Percentiles rank a stretch among this genome's conserved stretches.
These are phyloP conservation scores for Zophobas morio DNA, from an alignment of 1,140 invertebrate species.

Conservation along the genomic window DNA sequence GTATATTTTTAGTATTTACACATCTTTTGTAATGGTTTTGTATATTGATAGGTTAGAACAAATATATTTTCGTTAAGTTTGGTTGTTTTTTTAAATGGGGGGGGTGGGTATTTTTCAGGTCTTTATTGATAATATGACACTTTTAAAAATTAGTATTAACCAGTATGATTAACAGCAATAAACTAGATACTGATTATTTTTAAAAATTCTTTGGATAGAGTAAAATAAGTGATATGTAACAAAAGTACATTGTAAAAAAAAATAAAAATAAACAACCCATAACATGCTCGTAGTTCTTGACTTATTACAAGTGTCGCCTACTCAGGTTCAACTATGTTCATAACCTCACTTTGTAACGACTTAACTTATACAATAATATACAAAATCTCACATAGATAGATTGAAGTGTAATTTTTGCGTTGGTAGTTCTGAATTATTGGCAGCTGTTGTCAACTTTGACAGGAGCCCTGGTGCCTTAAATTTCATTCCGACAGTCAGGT, in stretches of 20 bases:
- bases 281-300: constrained; percentile 17
- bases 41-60: not conserved
- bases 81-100: too few species aligned
- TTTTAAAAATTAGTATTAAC: constrained; percentile 46
- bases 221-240: constrained; percentile 54
- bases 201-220: constrained; percentile 53
- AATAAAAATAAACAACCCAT: constrained; percentile 43
- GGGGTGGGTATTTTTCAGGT: not conserved
- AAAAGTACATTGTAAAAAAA: constrained; percentile 35
- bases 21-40: constrained; percentile 31
- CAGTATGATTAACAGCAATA: constrained; percentile 40
- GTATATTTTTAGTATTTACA: not conserved
- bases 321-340: not conserved
- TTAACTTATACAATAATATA: too few species aligned
- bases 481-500: too few species aligned
- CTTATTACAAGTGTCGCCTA: not conserved
- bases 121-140: constrained; percentile 53
- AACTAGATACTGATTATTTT: constrained; percentile 35
- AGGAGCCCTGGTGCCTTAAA: too few species aligned
- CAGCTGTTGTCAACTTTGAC: too few species aligned
- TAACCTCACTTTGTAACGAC: constrained; percentile 6
- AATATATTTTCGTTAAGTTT: constrained; percentile 32
- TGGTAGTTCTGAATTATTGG: too few species aligned
- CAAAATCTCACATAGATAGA: too few species aligned
- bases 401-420: too few species aligned